Conservation (phyloP, 2,888 invertebrate species). For the Platypus cylindrus region DNA sequence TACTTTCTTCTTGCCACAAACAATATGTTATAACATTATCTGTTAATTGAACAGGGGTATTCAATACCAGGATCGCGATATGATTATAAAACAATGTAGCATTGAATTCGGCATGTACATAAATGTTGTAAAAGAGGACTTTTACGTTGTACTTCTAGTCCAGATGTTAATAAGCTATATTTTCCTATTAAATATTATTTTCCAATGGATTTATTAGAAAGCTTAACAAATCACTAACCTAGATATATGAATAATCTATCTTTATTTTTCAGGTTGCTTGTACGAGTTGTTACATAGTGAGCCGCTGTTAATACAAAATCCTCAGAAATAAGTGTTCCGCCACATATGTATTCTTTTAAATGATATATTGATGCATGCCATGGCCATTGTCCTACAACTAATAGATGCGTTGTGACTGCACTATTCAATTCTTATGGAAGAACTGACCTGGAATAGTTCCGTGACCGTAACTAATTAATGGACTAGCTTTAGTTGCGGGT, state of each 20-base stretch:
- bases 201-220: no score
- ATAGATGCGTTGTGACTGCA: no score
- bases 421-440: neutral
- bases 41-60: slow-evolving; percentile 38
- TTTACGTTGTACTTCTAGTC: slow-evolving; percentile 36
- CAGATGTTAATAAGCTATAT: slow-evolving; percentile 29
- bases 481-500: slow-evolving; percentile 38
- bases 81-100: slow-evolving; percentile 36
- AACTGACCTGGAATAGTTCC: slow-evolving; percentile 43
- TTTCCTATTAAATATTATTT: slow-evolving; percentile 25
- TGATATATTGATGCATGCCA: slow-evolving; percentile 55
- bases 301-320: slow-evolving; percentile 49
- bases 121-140: slow-evolving; percentile 30
- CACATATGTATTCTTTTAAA: slow-evolving; percentile 44
- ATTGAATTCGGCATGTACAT: slow-evolving; percentile 33
- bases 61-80: slow-evolving; percentile 41
- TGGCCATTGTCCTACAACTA: slow-evolving; percentile 55
- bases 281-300: slow-evolving; percentile 44
- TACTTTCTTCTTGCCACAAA: slow-evolving; percentile 37
- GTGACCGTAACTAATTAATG: slow-evolving; percentile 46
- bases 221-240: slow-evolving; percentile 23
- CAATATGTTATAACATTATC: slow-evolving; percentile 44
- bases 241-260: slow-evolving; percentile 30
- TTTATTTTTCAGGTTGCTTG: no score
- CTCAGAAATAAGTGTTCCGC: slow-evolving; percentile 46